Evolutionary conservation across 2,797 vertebrate genomes (phyloP).

Genomic region (Ciconia nigra): DNA sequence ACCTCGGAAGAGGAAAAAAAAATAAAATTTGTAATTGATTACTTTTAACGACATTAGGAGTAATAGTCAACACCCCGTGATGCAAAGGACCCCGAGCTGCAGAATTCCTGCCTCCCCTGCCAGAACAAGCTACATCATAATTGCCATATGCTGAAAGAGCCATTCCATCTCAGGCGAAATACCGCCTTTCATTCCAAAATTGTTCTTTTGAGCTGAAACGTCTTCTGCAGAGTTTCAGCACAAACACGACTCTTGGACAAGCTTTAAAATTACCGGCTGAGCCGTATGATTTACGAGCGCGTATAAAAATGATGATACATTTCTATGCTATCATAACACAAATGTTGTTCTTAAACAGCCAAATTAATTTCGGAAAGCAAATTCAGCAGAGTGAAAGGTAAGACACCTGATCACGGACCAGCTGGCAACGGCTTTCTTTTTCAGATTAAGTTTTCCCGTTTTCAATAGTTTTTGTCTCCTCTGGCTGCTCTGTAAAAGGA

Average conservation of each 20-base stretch:
- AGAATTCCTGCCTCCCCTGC: background rate
- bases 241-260: background rate
- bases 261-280: background rate
- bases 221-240: background rate
- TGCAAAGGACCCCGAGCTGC: background rate
- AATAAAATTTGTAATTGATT: background rate
- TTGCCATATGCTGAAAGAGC: background rate
- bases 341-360: background rate
- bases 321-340: background rate
- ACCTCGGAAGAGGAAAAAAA: background rate
- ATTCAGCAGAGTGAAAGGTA: background rate
- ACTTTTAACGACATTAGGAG: background rate
- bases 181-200: background rate
- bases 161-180: background rate
- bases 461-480: background rate
- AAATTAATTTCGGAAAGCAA: background rate
- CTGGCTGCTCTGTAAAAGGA: background rate
- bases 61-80: background rate
- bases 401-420: background rate
- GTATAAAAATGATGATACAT: background rate
- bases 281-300: rapidly evolving
- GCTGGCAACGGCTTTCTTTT: background rate
- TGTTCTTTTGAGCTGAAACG: background rate
- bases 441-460: background rate
- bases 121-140: background rate